A percentile compares a stretch with the other conserved stretches of the same genome.
phyloP scores from a whole-genome alignment of 2,113 vertebrate genomes.

The Carlito syrichta region DNA sequence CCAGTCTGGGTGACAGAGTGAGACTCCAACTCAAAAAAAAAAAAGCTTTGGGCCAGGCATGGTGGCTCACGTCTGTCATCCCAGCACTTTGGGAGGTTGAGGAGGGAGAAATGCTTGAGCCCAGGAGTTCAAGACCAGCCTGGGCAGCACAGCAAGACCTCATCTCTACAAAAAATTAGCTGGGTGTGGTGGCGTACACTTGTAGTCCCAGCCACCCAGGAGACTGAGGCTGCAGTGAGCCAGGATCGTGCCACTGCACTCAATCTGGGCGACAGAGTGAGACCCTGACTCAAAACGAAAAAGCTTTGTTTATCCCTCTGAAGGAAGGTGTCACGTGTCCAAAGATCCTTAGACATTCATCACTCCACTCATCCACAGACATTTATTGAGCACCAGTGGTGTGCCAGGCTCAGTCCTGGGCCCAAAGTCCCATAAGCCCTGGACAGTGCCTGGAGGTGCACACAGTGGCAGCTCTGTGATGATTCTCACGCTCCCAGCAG shows the following conservation, averaged over 20 bases:
- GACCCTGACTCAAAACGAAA: neutral
- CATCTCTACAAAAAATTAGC: too few species aligned
- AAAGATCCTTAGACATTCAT: neutral
- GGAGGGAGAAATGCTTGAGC: too few species aligned
- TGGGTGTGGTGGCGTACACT: too few species aligned
- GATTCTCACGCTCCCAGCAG: neutral
- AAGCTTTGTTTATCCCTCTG: neutral
- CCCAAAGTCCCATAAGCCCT: neutral
- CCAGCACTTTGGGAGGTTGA: too few species aligned
- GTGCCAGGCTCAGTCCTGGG: neutral
- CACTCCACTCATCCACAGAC: neutral
- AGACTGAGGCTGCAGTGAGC: neutral
- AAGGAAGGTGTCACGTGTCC: neutral
- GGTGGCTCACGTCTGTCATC: too few species aligned
- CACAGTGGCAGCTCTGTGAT: neutral
- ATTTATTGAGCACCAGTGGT: neutral
- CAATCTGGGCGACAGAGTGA: neutral
- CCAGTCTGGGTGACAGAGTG: too few species aligned
- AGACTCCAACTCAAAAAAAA: too few species aligned
- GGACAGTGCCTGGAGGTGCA: neutral
- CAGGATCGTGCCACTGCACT: neutral
- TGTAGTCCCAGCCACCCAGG: too few species aligned
- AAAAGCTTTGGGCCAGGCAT: too few species aligned
- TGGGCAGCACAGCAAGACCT: too few species aligned
- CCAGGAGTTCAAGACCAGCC: too few species aligned